A percentile compares a stretch with the other conserved stretches of the same genome.
phyloP scores from a whole-genome alignment of 2,797 vertebrate species.

The Geotrypetes seraphini region DNA sequence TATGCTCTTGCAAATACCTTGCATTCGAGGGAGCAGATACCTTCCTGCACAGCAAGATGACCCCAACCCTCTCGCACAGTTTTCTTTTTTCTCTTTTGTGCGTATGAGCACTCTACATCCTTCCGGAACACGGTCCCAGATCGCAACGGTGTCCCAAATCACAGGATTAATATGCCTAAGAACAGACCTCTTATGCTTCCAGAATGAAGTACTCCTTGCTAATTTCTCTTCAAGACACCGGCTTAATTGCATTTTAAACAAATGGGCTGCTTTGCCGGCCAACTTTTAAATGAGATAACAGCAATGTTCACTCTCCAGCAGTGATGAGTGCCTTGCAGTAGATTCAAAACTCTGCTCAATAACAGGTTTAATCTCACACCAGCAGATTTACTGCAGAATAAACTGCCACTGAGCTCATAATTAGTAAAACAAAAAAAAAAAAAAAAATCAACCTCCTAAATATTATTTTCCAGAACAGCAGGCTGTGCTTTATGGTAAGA shows the following conservation, averaged over 20 bases:
- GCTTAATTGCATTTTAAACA: slow-evolving; percentile 92
- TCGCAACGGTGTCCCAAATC: slow-evolving; percentile 62
- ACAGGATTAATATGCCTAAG: slow-evolving; percentile 70
- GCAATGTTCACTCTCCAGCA: slow-evolving; percentile 81
- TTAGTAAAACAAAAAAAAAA: slow-evolving; percentile 62
- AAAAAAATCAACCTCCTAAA: slow-evolving; percentile 58
- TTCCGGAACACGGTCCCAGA: slow-evolving; percentile 39
- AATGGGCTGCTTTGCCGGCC: slow-evolving; percentile 84
- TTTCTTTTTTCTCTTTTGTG: slow-evolving; percentile 21
- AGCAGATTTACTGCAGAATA: slow-evolving; percentile 75
- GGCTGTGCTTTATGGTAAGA: slow-evolving; percentile 84
- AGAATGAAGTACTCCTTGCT: slow-evolving; percentile 80
- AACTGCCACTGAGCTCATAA: slow-evolving; percentile 75
- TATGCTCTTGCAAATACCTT: too few relatives aligned
- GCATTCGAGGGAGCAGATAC: too few relatives aligned
- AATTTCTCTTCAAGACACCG: slow-evolving; percentile 81
- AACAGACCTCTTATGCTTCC: slow-evolving; percentile 73
- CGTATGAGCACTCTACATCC: slow-evolving; percentile 22
- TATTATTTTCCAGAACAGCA: slow-evolving; percentile 84
- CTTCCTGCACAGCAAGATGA: too few relatives aligned
- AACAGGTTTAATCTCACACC: slow-evolving; percentile 77
- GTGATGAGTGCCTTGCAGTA: slow-evolving; percentile 75
- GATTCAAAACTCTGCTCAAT: slow-evolving; percentile 80
- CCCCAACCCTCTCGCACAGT: too few relatives aligned
- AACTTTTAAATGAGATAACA: slow-evolving; percentile 80